Conservation (phyloP, 2,797 vertebrate genomes). For the Ptychadena robeensis region DNA sequence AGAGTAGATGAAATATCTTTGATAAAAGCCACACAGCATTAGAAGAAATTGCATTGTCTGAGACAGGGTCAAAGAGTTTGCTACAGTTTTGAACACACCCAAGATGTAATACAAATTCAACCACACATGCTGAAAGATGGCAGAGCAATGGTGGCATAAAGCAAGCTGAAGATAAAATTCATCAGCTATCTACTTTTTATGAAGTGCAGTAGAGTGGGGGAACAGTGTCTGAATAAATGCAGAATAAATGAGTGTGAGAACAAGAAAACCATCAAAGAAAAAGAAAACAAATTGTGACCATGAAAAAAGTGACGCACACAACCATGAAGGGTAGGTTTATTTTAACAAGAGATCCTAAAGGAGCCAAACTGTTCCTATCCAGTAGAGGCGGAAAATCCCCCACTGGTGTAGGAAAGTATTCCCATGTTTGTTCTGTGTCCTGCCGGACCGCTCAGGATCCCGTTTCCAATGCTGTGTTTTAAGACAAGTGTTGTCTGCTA, state of each 20-base stretch:
- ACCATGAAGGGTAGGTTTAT: conserved; percentile 11
- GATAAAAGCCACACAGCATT: conserved; percentile 82
- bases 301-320: conserved; percentile 58
- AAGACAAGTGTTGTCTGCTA: conserved; percentile 36
- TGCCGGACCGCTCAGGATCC: conserved; percentile 17
- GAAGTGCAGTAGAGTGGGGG: conserved; percentile 54
- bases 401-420: conserved; percentile 5
- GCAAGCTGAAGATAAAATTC: conserved; percentile 69
- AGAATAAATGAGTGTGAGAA: conserved; percentile 56
- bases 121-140: conserved; percentile 77
- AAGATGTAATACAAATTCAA: conserved; percentile 77
- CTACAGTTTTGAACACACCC: conserved; percentile 75
- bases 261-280: conserved; percentile 29
- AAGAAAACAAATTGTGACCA: conserved; percentile 55
- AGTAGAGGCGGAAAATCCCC: conserved; percentile 15
- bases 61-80: conserved; percentile 75
- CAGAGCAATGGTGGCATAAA: conserved; percentile 64
- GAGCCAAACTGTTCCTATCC: conserved; percentile 41
- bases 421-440: conserved; percentile 41
- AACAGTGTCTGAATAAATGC: conserved; percentile 6
- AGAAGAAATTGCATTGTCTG: conserved; percentile 78
- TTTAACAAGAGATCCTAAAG: conserved; percentile 50
- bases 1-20: conserved; percentile 81
- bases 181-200: conserved; percentile 66
- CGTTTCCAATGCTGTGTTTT: conserved; percentile 26